Base-by-base conservation (phyloP, 2,797 vertebrate genomes). In the Salarias fasciatus region DNA sequence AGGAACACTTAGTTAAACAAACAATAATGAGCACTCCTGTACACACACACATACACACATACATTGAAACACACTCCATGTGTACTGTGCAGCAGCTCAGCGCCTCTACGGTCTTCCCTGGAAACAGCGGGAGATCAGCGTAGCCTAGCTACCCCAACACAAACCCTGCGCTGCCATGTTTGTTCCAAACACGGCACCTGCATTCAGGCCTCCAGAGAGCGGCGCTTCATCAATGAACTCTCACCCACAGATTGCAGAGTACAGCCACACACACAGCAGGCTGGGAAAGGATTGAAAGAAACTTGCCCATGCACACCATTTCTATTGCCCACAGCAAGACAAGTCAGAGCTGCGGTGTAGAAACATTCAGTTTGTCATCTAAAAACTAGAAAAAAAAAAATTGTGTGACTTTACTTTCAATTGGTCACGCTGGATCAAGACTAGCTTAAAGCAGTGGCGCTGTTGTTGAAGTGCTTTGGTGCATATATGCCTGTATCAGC, bases 61-160 rank as follows among this genome's bases (percentile, higher is more conserved):
- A 29, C 30, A 36, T 24, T 24, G 18, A 24, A 8, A 56, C 62
- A 73, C 75, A 54, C 57, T 69, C 66, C 43, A 68, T 73, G 31
- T 68, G 38, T 29, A 54, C 61, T 63, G 36, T 50, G 72, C 59
- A 70, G 75, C 62, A 79, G 72, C 83, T 78, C 77, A 37, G 63
- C 14, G 59, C 66, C 75, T 81, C 71, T 55, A 48, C 24, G 33
- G 80, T 73, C 79, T 72, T 80, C 77, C 84, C 61, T 85, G 64
- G 84, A 83, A 86, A 85, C 88, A 82, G 84, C 88, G 76, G 72
- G 77, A 84, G 80, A 80, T 82, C 63, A 10, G 61, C 30, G 85
- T 89, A 85, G 69, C 87, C 79, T 87, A 85, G 88, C 84, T 79
- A 90, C 89, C 65, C 13, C 71, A 53, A 79, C 78, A 85, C 83